Percentiles rank a stretch among this genome's conserved stretches.
These are phyloP conservation scores for Microcebus griseorufus DNA, from an alignment of 2,113 vertebrate genomes.

Conservation along the genomic window DNA sequence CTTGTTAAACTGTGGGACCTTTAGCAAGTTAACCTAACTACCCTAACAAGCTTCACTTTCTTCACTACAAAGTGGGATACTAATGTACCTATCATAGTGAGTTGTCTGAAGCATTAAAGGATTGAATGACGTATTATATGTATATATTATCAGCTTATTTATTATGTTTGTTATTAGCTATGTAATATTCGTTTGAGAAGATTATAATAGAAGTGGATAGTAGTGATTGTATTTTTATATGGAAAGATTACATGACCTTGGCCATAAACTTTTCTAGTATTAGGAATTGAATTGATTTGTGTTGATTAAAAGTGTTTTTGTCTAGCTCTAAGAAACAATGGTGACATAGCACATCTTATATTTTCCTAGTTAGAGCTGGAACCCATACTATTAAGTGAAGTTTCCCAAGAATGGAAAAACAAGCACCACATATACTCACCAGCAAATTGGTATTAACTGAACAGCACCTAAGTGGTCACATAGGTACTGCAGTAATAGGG, in stretches of 20 bases:
- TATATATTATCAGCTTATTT: not conserved
- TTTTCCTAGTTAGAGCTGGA: no score
- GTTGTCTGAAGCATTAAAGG: not conserved
- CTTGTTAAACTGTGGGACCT: not conserved
- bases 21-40: not conserved
- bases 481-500: no score
- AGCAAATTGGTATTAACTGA: no score
- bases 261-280: not conserved
- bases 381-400: no score
- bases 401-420: no score
- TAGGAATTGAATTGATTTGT: not conserved
- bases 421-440: no score
- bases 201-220: not conserved
- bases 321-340: not conserved
- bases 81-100: not conserved
- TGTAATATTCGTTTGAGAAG: not conserved
- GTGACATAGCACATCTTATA: no score
- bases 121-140: not conserved
- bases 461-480: no score
- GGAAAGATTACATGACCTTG: not conserved
- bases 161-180: not conserved
- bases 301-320: not conserved
- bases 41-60: not conserved
- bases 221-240: not conserved
- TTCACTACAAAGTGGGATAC: not conserved